phyloP scores from a whole-genome alignment of 1,140 invertebrate species.

The Drosophila pseudoananassae region DNA sequence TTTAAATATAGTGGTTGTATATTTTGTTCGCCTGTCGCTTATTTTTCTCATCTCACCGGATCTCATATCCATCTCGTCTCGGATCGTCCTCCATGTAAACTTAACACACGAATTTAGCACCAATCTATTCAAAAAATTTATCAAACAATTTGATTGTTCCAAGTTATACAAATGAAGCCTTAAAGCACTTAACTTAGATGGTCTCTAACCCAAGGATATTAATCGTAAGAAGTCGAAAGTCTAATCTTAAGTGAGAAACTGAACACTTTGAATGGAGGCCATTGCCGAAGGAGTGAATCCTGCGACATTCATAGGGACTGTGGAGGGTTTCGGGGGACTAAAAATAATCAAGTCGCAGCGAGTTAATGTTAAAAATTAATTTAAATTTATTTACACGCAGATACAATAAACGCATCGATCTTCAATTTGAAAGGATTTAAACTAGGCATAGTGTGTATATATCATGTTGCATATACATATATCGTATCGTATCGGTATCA shows the following conservation, averaged over 20 bases:
- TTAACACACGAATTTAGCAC: slow-evolving; percentile 80
- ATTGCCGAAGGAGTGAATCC: background rate
- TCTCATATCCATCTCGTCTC: background rate
- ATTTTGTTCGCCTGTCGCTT: slow-evolving; percentile 30
- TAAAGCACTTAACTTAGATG: slow-evolving; percentile 66
- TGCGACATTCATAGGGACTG: background rate
- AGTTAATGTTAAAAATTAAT: slow-evolving; percentile 68
- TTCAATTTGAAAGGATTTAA: slow-evolving; percentile 52
- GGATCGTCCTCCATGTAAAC: slow-evolving; percentile 54
- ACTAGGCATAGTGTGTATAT: slow-evolving; percentile 21
- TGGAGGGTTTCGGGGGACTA: slow-evolving; percentile 1
- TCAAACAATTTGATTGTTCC: slow-evolving; percentile 82
- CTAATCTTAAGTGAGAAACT: slow-evolving; percentile 40
- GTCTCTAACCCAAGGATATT: slow-evolving; percentile 39
- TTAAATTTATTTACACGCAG: slow-evolving; percentile 80
- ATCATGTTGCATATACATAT: background rate
- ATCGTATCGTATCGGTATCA: slow-evolving; percentile 14
- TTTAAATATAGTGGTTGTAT: slow-evolving; percentile 41
- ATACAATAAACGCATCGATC: slow-evolving; percentile 74
- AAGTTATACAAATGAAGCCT: slow-evolving; percentile 76
- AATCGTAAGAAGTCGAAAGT: slow-evolving; percentile 22
- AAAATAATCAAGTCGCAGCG: slow-evolving; percentile 62
- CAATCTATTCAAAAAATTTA: slow-evolving; percentile 82
- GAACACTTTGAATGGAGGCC: slow-evolving; percentile 41
- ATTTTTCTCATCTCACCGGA: background rate